Base-by-base conservation (phyloP, 2,797 vertebrate genomes). In the Tamandua tetradactyla region DNA sequence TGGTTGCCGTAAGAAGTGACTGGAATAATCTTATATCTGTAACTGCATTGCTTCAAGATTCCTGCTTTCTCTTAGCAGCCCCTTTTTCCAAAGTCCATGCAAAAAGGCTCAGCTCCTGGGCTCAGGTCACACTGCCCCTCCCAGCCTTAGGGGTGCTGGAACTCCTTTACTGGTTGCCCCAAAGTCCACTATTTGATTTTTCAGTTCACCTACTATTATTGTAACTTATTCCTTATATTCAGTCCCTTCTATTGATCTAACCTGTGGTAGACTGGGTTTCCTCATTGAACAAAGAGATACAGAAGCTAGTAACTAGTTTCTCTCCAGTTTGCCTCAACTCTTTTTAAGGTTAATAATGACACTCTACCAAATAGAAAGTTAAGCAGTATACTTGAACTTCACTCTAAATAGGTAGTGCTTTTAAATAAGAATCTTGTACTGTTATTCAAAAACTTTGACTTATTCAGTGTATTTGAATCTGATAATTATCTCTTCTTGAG, bases 41-140 rank as follows among this genome's bases (percentile, higher is more conserved):
- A 9, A 23, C 3, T 3, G 1, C 1, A 6, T 30, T 44, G 42
- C 8, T 78, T 40, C 30, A 27, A 0, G 8, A 8, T 61, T 71
- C 1, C 18, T 68, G 17, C 1, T 23, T 35, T 40, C 49, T 44
- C 40, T 78, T 3, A 12, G 13, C 13, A 32, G 10, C 15, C 7
- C 14, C 3, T 2, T 69, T n/a, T 55, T 30, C n/a, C 47, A 12
- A 5, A 11, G 1, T 47, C 40, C 9, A 12, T 13, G 25, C 3
- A 59, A 15, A 1, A 18, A 25, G 22, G 13, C 1, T 12, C 13
- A 87, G 30, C 25, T 47, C 3, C 49, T 13, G 1, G 13, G 1
- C 14, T 18, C 13, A 7, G 15, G 23, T 49, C 42, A n/a, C 14
- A 59, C 10, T 9, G 17, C 5, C 7, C 5, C 2, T 35, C 27